Evolutionary conservation across 1,140 invertebrate species (phyloP), one percentile per base, ranked within the genome.

Genomic region (Maniola jurtina): DNA sequence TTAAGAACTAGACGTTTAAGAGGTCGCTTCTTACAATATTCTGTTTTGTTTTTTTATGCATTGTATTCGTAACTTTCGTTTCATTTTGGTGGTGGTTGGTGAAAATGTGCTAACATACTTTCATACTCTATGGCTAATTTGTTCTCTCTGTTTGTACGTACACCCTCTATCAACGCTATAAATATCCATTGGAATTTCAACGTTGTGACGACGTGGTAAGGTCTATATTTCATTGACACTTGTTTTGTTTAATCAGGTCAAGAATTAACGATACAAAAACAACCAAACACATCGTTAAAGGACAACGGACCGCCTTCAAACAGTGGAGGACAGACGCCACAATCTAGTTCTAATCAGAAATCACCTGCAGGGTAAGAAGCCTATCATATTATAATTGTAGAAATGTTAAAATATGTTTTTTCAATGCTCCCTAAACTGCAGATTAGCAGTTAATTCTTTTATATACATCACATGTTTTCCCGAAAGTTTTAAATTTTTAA

Each of bases 251-350:
- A 16, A 48, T 62, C 57, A 92, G 91, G 97, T 54, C 97, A 99
- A 93, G 98, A 99, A 92, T 91, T 98, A 70, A 98, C 97, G 61
- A 99, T 98, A 90, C 97, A 98, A 85, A 98, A 98, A 89, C 97
- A 98, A 91, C 96, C 97, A 14, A 99, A 99, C 87, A 97, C 96
- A 34, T 96, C 95, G 83, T 90, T 97, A n/a, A 96, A 96, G 83
- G 95, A 96, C 83, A 93, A 92, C 68, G 92, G 87, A 63, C 91
- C 92, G 64, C 86, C 85, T 1, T 89, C 86, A 6, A 88, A 88
- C 61, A 88, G 75, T 69, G 86, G 86, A 3, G 87, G 85, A 9
- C 88, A 89, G 63, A 88, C 86, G 52, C 84, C 87, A 59, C 88
- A 90, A 65, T 89, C 86, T 0, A 86, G 66, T 75, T 87, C 92